A percentile compares a stretch with the other conserved stretches of the same genome.
These are phyloP conservation scores for Apamea sordens DNA, from an alignment of 2,888 invertebrate species.

Conservation along the genomic window DNA sequence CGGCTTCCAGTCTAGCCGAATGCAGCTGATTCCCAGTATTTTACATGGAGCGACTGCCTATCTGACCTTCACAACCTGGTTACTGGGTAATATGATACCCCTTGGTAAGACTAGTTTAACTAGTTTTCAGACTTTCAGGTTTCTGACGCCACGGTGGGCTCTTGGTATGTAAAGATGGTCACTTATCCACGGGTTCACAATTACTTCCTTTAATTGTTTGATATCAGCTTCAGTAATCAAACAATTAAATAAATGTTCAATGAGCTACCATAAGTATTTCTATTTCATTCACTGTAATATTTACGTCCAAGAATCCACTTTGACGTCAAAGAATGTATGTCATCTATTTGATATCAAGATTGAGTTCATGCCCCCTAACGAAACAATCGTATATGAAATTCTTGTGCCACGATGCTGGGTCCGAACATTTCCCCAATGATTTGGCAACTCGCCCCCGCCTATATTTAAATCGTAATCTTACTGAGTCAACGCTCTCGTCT, in stretches of 20 bases:
- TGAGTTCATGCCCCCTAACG: conserved; percentile 62
- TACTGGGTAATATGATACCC: not conserved
- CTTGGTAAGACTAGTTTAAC: not conserved
- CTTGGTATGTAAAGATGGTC: not conserved
- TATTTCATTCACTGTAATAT: conserved; percentile 7
- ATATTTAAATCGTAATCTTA: conserved; percentile 90
- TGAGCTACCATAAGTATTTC: not conserved
- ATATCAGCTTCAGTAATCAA: not conserved
- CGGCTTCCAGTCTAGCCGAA: no score
- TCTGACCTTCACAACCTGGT: not conserved
- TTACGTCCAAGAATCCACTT: conserved; percentile 21
- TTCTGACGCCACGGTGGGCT: no score
- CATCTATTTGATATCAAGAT: conserved; percentile 49
- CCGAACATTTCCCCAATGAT: conserved; percentile 86
- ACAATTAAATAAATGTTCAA: not conserved
- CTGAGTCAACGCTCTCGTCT: conserved; percentile 89
- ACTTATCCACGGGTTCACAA: not conserved
- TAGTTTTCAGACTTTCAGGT: not conserved
- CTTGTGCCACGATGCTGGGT: conserved; percentile 72
- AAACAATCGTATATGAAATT: conserved; percentile 81
- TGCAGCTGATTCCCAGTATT: not conserved
- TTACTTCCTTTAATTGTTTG: not conserved
- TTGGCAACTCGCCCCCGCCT: conserved; percentile 89
- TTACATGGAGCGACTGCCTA: not conserved
- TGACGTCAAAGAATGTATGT: conserved; percentile 31